These are phyloP conservation scores for Callospermophilus lateralis DNA, from an alignment of 2,113 vertebrate species.

Conservation along the genomic window DNA sequence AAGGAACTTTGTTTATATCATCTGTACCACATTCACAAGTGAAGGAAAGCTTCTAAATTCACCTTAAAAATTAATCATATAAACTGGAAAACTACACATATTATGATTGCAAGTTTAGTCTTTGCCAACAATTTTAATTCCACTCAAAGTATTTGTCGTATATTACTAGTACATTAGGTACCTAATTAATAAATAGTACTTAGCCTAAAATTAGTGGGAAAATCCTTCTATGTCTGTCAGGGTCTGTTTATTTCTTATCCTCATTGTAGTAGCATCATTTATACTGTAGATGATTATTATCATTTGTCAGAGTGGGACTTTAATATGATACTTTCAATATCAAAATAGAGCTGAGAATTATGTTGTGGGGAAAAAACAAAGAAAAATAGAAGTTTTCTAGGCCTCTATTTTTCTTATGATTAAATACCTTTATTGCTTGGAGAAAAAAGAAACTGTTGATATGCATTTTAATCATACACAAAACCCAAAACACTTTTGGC, in stretches of 20 bases:
- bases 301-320: not conserved
- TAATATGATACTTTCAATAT: not conserved
- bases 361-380: not conserved
- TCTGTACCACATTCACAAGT: not conserved
- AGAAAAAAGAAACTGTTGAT: not conserved
- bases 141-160: not conserved
- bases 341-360: not conserved
- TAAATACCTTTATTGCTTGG: not conserved
- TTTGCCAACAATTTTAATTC: not conserved
- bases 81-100: not conserved
- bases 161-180: not conserved
- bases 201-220: not conserved
- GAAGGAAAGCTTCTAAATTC: not conserved
- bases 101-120: not conserved
- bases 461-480: not conserved
- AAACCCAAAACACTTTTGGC: not conserved
- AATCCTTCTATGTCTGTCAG: not conserved
- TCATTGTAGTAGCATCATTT: not conserved
- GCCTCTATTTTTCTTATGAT: not conserved
- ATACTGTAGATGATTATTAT: not conserved
- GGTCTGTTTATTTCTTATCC: not conserved
- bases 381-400: not conserved
- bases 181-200: not conserved
- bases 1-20: not conserved
- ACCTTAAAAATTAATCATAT: not conserved